Base-by-base conservation (phyloP, 2,113 vertebrate species). In the Neodontobutis hainanensis region DNA sequence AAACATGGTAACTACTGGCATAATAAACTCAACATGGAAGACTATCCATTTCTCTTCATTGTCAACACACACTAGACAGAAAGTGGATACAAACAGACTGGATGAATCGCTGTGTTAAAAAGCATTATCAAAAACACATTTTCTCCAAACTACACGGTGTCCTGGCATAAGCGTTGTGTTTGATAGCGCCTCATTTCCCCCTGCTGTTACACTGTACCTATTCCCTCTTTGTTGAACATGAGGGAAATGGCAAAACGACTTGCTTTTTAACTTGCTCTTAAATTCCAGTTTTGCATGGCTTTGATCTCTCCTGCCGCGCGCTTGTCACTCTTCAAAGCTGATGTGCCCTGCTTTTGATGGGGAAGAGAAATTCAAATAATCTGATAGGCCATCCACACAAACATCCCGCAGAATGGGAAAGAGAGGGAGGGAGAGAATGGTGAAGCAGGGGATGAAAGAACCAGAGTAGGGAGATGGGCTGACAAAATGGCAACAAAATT, bases 261-360 rank as follows among this genome's bases (percentile, higher is more conserved):
- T 65, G 84, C 80, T 85, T 85, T 87, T 84, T 80, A 82, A 84
- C 80, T 84, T 73, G 61, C 84, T 82, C 75, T 79, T 75, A 89
- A 87, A 88, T 88, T 78, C 84, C 67, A 71, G 70, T 81, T 89
- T 89, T 86, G 84, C 81, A 78, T 78, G 12, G 68, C 88, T 90
- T 85, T 89, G 84, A 90, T 90, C 80, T 70, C 45, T 68, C 71
- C 70, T 73, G 79, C 81, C 80, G 77, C 55, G 73, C 45, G 75
- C 85, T 71, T 86, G 88, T 88, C 77, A 82, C 80, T 86, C 83
- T 83, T 92, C 87, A 88, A 89, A 91, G 85, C 82, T 77, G 85
- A 87, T 86, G 78, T 87, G 73, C 70, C 68, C 82, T 79, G 75
- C 74, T 79, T 88, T 77, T 84, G 80, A 89, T 80, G 59, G 72